phyloP scores from a whole-genome alignment of 2,113 vertebrate species.

The Platanista minor region DNA sequence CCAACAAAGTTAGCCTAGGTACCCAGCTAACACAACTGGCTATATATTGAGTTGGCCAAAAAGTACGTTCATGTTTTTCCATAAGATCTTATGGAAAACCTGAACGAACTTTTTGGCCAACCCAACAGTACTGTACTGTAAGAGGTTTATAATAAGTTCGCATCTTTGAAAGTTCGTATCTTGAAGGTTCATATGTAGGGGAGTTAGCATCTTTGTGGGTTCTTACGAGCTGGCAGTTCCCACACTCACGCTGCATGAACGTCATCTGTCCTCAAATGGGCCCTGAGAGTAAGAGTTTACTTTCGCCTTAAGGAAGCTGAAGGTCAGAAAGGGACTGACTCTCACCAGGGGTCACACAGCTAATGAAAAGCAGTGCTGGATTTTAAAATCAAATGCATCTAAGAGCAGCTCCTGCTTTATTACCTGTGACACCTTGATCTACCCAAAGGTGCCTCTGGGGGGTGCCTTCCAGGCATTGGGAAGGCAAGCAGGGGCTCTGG shows the following conservation, averaged over 20 bases:
- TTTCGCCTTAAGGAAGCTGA: neutral
- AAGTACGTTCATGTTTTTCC: too few relatives aligned
- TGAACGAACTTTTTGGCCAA: too few relatives aligned
- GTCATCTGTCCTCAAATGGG: neutral
- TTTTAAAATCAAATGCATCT: neutral
- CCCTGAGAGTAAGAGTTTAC: neutral
- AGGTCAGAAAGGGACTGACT: neutral
- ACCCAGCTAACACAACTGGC: too few relatives aligned
- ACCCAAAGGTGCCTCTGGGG: neutral
- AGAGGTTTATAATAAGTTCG: too few relatives aligned
- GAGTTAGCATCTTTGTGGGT: neutral
- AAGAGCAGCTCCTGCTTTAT: neutral
- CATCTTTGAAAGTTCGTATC: too few relatives aligned
- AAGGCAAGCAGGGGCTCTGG: neutral
- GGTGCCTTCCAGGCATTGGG: neutral
- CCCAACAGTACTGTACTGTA: too few relatives aligned
- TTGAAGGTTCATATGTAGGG: too few relatives aligned
- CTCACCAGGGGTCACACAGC: neutral
- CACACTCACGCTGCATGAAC: rapidly evolving
- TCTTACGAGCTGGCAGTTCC: neutral
- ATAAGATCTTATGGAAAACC: too few relatives aligned
- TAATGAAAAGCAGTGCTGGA: neutral
- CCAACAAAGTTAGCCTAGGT: too few relatives aligned
- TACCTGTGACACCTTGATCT: too few relatives aligned
- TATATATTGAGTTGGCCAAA: too few relatives aligned